phyloP scores from a whole-genome alignment of 2,797 vertebrate species.

The Limnodromus scolopaceus region DNA sequence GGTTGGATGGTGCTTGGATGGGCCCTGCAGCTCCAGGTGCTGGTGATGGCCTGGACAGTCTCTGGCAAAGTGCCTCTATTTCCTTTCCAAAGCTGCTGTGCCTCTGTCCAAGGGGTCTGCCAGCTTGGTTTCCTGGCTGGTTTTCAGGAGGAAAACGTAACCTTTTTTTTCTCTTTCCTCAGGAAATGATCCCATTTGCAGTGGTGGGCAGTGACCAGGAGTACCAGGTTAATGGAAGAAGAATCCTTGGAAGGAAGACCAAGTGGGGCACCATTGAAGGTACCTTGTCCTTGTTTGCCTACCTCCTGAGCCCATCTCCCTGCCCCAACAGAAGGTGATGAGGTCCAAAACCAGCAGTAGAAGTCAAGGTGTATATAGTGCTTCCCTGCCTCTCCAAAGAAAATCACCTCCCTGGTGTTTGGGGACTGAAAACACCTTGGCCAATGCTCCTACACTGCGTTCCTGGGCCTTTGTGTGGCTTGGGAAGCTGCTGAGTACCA shows the following conservation, averaged over 20 bases:
- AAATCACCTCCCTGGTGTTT: background rate
- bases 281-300: slow-evolving; percentile 60
- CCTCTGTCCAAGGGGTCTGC: background rate
- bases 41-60: rapidly evolving
- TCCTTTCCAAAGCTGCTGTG: background rate
- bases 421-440: background rate
- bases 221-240: slow-evolving; percentile 95
- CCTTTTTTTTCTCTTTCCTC: background rate
- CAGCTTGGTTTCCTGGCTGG: background rate
- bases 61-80: background rate
- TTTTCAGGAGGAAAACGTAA: background rate
- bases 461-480: background rate
- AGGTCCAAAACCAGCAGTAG: background rate
- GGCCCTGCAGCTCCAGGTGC: background rate
- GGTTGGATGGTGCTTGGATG: background rate
- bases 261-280: slow-evolving; percentile 99
- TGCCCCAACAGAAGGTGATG: background rate
- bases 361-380: background rate
- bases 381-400: background rate
- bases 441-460: rapidly evolving
- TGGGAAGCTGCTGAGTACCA: background rate
- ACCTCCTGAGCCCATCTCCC: background rate
- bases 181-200: slow-evolving; percentile 99
- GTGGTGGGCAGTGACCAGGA: slow-evolving; percentile 98
- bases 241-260: slow-evolving; percentile 96